Evolutionary conservation across 2,113 vertebrate species (phyloP), one percentile per base, ranked within the genome.

Genomic region (Ptyas mucosa): DNA sequence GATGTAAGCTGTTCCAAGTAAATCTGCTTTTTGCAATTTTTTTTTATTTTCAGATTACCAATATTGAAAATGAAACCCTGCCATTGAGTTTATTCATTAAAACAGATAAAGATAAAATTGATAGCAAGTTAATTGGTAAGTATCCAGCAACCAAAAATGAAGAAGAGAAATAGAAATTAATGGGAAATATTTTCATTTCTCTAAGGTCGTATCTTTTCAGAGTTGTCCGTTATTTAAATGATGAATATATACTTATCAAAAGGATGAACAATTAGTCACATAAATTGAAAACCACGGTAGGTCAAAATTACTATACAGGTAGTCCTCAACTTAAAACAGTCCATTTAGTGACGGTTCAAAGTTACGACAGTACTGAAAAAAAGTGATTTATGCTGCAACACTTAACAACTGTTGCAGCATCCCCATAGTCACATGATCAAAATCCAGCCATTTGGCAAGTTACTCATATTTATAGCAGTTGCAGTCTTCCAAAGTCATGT

Each of bases 111-210:
- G 98, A 97, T 97, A 98, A 98, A 96, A 98, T 99, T 91, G 99
- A 99, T 98, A 99, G 99, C 97, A 98, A 98, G 20, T 96, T 99
- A 87, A 98, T 98, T 96, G 98, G 99, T 99, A 95, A 95, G 98
- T 96, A 90, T 94, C 91, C 93, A 93, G 93, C 85, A 94, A 0
- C 0, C 57, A 20, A 49, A 14, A 39, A 90, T 94, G 91, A 87
- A 86, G 20, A 24, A 26, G 87, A 26, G 51, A 93, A 91, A 94
- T 94, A 93, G 94, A 57, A 39, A 93, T 43, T 90, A 92, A 91
- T 87, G 29, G 23, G 10, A 89, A 90, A 91, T 94, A 87, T 92
- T 94, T 75, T 18, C 90, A 20, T 61, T 26, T 89, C 61, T 91
- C 23, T 75, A 91, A 91, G 8, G 15, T 23, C 39, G 20, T 69